Conservation (phyloP, 1,140 invertebrate species). For the Solenopsis fugax region DNA sequence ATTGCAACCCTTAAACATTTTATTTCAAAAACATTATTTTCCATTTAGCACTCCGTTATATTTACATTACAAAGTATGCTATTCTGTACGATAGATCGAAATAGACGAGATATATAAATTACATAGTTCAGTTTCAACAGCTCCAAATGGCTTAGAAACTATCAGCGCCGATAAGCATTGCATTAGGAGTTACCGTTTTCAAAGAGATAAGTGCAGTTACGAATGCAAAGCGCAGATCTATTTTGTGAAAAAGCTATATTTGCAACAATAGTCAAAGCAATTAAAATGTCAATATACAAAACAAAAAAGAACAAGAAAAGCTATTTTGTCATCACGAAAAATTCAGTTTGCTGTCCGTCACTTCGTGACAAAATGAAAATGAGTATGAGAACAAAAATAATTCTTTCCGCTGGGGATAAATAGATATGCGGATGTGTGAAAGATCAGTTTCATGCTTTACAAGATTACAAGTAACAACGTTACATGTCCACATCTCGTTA, state of each 20-base stretch:
- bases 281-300: background rate
- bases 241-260: constrained; percentile 42
- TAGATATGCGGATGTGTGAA: background rate
- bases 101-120: constrained; percentile 34
- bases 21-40: constrained; percentile 16
- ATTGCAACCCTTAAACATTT: background rate
- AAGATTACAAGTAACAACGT: background rate
- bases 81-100: constrained; percentile 3
- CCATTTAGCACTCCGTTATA: background rate
- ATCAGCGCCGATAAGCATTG: constrained; percentile 3
- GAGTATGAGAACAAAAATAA: background rate
- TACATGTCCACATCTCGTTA: background rate
- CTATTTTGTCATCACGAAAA: background rate
- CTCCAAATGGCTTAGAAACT: constrained; percentile 34
- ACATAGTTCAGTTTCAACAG: constrained; percentile 35
- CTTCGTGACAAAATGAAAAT: constrained; percentile 4
- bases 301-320: constrained; percentile 4
- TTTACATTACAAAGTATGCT: background rate
- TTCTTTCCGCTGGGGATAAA: background rate
- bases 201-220: constrained; percentile 37
- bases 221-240: background rate
- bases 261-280: background rate
- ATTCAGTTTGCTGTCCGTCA: constrained; percentile 6
- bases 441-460: background rate
- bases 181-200: constrained; percentile 30